Evolutionary conservation across 2,888 invertebrate genomes (phyloP).

Genomic region (Cheilosia soror): DNA sequence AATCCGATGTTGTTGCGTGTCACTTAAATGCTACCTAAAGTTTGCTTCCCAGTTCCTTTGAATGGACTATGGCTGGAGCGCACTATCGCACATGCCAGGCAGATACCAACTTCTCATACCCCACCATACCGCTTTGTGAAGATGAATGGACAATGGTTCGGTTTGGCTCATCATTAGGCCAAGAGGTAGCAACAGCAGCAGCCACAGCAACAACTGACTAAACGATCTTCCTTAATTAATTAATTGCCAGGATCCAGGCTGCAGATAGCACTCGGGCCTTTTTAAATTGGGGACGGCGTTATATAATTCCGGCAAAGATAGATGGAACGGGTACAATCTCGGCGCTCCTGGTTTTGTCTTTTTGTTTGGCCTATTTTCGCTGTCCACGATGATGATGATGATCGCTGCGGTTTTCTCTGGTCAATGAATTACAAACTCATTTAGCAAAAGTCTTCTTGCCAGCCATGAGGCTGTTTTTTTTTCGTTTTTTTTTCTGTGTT

Average conservation of each 20-base stretch:
- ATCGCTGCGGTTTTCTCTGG: conserved; percentile 59
- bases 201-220: conserved; percentile 66
- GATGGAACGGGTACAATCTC: conserved; percentile 44
- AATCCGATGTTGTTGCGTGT: conserved; percentile 75
- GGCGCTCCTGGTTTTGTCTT: conserved; percentile 62
- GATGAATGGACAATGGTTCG: conserved; percentile 65
- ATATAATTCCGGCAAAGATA: conserved; percentile 71
- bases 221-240: conserved; percentile 75
- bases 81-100: conserved; percentile 68
- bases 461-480: neutral
- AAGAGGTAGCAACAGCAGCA: conserved; percentile 45
- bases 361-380: conserved; percentile 70
- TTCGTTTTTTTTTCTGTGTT: conserved; percentile 17
- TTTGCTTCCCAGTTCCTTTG: conserved; percentile 50
- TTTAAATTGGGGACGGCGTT: conserved; percentile 73
- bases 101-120: conserved; percentile 39
- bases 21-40: conserved; percentile 70
- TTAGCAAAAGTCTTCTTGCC: conserved; percentile 57
- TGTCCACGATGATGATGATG: conserved; percentile 64
- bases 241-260: conserved; percentile 73
- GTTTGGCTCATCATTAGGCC: conserved; percentile 67
- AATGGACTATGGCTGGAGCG: conserved; percentile 32
- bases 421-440: conserved; percentile 75
- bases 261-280: conserved; percentile 72
- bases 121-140: conserved; percentile 27